Percentiles rank a stretch among this genome's conserved stretches.
phyloP scores from a whole-genome alignment of 2,888 invertebrate species.

The Cryptus viduatorius region DNA sequence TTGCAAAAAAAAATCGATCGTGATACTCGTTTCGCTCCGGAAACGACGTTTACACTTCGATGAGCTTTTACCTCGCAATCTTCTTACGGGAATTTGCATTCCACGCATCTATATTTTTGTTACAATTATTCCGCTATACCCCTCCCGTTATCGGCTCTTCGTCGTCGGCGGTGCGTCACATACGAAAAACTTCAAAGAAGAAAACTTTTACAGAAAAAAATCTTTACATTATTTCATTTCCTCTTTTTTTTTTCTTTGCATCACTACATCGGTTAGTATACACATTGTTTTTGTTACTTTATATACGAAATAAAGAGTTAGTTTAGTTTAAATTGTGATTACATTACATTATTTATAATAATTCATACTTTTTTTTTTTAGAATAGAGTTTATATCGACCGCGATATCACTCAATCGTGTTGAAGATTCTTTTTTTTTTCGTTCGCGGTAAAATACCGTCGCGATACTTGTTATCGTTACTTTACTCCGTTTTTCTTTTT shows the following conservation, averaged over 20 bases:
- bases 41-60: not conserved
- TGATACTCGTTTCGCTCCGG: not conserved
- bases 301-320: conserved; percentile 81
- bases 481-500: conserved; percentile 56
- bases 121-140: not conserved
- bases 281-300: conserved; percentile 78
- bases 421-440: conserved; percentile 6
- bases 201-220: conserved; percentile 62
- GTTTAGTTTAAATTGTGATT: conserved; percentile 78
- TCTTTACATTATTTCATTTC: conserved; percentile 59
- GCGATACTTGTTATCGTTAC: conserved; percentile 61
- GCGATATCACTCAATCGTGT: conserved; percentile 67
- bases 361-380: conserved; percentile 65
- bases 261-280: conserved; percentile 75
- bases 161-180: not conserved
- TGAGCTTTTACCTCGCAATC: not conserved
- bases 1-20: conserved; percentile 15
- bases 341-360: conserved; percentile 79
- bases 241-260: conserved; percentile 23
- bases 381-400: conserved; percentile 55
- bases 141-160: not conserved
- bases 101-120: not conserved
- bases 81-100: not conserved
- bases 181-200: not conserved
- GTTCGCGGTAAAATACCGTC: conserved; percentile 7